Percentiles rank a stretch among this genome's conserved stretches.
These are phyloP conservation scores for Chorisops tibialis DNA, from an alignment of 2,888 invertebrate species.

Conservation along the genomic window DNA sequence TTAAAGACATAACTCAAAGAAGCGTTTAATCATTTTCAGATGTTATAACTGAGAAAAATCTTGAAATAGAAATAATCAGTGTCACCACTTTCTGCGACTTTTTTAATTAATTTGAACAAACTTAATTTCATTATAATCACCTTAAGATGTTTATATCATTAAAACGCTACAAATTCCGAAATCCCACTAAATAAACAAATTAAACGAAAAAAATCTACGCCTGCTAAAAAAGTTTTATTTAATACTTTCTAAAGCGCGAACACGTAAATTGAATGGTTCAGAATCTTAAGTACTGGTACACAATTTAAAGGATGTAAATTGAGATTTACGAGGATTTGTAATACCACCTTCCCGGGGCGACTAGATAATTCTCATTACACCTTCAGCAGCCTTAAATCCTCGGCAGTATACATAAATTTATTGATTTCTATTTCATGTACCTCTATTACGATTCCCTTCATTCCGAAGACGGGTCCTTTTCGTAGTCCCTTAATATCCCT, in stretches of 20 bases:
- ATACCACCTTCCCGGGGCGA: conserved; percentile 5
- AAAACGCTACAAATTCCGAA: too few species aligned
- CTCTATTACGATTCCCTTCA: neutral
- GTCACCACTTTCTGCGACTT: too few species aligned
- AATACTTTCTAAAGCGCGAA: neutral
- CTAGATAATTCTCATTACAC: neutral
- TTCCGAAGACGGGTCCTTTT: neutral
- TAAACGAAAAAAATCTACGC: too few species aligned
- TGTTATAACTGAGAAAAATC: too few species aligned
- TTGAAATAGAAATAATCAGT: too few species aligned
- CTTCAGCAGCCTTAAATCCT: neutral
- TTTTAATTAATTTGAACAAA: too few species aligned
- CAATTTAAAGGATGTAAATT: conserved; percentile 32
- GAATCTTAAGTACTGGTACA: conserved; percentile 16
- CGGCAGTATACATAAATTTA: neutral
- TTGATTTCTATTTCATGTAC: conserved; percentile 15
- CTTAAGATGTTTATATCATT: too few species aligned
- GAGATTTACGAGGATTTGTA: conserved; percentile 28
- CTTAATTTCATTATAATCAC: too few species aligned
- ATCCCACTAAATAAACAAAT: too few species aligned
- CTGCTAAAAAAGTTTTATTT: neutral
- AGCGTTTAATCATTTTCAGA: too few species aligned
- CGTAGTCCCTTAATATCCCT: conserved; percentile 15
- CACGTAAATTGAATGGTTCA: conserved; percentile 2
- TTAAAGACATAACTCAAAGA: too few species aligned